Evolutionary conservation across 2,113 vertebrate species (phyloP), one percentile per base, ranked within the genome.

Genomic region (Neodontobutis hainanensis): DNA sequence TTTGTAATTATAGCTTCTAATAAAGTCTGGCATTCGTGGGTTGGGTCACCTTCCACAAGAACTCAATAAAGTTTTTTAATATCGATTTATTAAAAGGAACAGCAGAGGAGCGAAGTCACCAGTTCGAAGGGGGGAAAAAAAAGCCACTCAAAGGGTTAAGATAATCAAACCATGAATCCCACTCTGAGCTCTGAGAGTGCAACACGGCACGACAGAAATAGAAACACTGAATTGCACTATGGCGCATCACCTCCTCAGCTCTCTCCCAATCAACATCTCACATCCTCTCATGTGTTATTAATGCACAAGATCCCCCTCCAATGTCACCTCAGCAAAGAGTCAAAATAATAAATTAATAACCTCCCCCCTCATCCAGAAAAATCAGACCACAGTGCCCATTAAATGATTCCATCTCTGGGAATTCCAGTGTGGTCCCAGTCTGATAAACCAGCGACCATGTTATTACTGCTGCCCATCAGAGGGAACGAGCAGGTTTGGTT

Each of bases 331-430:
- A 67, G 65, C 57, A 4, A 61, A 60, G 49, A 52, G 40, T 1
- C 11, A 45, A 55, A 73, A 74, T 65, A 66, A 82, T 75, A 57
- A 73, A 84, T 81, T 62, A 79, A 81, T 66, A 68, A 75, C 78
- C 78, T 66, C 59, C 15, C 53, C 34, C 34, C 36, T 11, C 19
- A 27, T 27, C 52, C 12, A n/a, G 61, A 67, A 84, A 78, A 68
- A 40, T 60, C 50, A 57, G 75, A 83, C 78, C 65, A 67, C 60
- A 61, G 75, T 61, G 44, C 64, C 78, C 78, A 83, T 87, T 86
- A 84, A 89, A 86, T 75, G 79, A 86, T 83, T 81, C 71, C 68
- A 86, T 89, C 86, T 78, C 59, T 61, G 56, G 61, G 66, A 75
- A 78, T 81, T 81, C 53, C 64, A 61, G 52, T 73, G 44, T 68